phyloP scores from a whole-genome alignment of 1,140 invertebrate genomes.

The Drosophila kurseongensis region DNA sequence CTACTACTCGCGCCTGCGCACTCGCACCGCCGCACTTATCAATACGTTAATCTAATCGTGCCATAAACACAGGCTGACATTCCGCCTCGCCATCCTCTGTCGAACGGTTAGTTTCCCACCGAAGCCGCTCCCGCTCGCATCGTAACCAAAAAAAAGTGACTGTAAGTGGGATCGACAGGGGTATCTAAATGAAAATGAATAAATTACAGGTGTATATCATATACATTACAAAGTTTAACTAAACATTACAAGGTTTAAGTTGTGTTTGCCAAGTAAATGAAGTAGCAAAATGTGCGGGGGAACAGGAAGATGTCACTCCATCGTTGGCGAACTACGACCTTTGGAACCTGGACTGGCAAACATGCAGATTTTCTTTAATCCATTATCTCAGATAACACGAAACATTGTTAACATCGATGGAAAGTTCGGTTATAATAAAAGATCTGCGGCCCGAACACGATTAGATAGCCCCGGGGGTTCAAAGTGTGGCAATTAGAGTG shows the following conservation, averaged over 20 bases:
- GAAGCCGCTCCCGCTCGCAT: conserved; percentile 50
- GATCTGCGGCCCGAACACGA: conserved; percentile 14
- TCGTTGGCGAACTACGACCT: conserved; percentile 53
- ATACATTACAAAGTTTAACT: conserved; percentile 3
- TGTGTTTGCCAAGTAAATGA: not conserved
- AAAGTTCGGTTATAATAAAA: conserved; percentile 1
- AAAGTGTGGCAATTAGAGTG: conserved; percentile 20
- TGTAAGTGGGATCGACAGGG: conserved; percentile 20
- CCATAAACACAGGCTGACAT: conserved; percentile 27
- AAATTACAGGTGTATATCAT: conserved; percentile 1
- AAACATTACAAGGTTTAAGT: not conserved
- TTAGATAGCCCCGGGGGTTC: conserved; percentile 33
- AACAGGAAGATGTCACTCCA: conserved; percentile 3
- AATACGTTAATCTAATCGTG: conserved; percentile 67
- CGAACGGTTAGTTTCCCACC: conserved; percentile 34
- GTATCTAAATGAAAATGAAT: conserved; percentile 4
- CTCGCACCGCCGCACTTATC: conserved; percentile 45
- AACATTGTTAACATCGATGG: conserved; percentile 20
- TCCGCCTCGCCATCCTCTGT: conserved; percentile 8
- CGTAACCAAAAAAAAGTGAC: conserved; percentile 26
- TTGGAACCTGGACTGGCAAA: conserved; percentile 58
- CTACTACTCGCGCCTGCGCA: conserved; percentile 58
- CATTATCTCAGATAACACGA: conserved; percentile 24
- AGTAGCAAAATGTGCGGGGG: not conserved
- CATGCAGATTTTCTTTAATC: conserved; percentile 43